Base-by-base conservation (phyloP, 2,113 vertebrate species). In the Podiceps cristatus region DNA sequence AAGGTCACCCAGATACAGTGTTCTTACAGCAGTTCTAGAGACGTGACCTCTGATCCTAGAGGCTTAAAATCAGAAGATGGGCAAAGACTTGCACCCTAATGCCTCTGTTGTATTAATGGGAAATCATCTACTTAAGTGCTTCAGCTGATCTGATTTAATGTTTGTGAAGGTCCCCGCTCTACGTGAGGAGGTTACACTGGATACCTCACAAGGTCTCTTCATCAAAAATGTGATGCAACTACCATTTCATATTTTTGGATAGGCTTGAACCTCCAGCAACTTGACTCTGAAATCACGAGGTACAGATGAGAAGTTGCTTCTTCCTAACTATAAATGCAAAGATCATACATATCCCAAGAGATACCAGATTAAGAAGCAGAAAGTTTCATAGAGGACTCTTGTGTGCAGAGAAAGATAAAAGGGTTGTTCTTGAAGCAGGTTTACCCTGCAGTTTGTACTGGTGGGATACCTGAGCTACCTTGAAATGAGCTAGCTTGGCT, bases 1-100 rank as follows among this genome's bases (percentile, higher is more conserved):
- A 97, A 96, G 95, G 96, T 96, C 89, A 96, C 45, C 5, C 1
- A 9, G 69, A 94, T 44, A 62, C n/a, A 76, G 13, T 64, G 79
- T 84, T 96, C 90, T 85, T 88, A 50, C 10, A 75, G 53, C 58
- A 64, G 31, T 72, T 89, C 76, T 75, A 40, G 73, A 87, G 62
- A 78, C 0, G 0, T 85, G 80, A 91, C 53, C 80, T 96, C 86
- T 91, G 82, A 79, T 79, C 94, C 75, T 37, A 66, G 33, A 91
- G 52, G 5, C 33, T 90, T 94, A 60, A 67, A 86, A 71, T 33
- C 47, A 77, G 64, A 94, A 87, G 94, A 96, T 81, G 62, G 44
- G 22, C 52, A 58, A 93, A 58, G 49, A 50, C 50, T 63, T 85
- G 24, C 23, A 25, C 16, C 13, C 17, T 67, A 42, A 28, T 29